Base-by-base conservation (phyloP, 2,113 vertebrate species). In the Nymphicus hollandicus region DNA sequence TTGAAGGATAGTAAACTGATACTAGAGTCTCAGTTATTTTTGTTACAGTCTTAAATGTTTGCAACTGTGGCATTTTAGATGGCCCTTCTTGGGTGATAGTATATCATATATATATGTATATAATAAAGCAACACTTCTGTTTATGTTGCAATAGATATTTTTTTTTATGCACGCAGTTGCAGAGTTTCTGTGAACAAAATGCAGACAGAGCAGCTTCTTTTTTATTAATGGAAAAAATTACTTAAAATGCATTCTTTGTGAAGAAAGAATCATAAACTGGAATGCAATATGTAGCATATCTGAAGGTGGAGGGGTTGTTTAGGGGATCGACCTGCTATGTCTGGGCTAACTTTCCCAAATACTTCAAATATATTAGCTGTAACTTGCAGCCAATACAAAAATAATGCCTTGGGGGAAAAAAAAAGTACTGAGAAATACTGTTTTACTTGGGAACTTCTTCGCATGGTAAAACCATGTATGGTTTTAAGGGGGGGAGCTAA, bases 1-100 rank as follows among this genome's bases (percentile, higher is more conserved):
- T 97, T 95, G 97, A 97, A 96, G 94, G 96, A 97, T 97, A 98
- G 97, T 98, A 98, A 98, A 97, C 96, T 81, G 97, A 97, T 98
- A 97, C 88, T 87, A 13, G 95, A 95, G 86, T 90, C 96, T 93
- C 91, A 95, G 96, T 97, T 95, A 93, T 95, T 98, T 98, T 97
- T 98, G 97, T 97, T 97, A 94, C 91, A 96, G 92, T 96, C 96
- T 98, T 98, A 98, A 97, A 98, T 97, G 95, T 97, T 98, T 97
- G 95, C 95, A 97, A 97, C 96, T 93, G 93, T 94, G 96, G 66
- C 66, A 4, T 96, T 97, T 97, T 95, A 96, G 91, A 85, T 95
- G 88, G 88, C 81, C 74, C 70, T 96, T 96, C 96, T 91, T 82
- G 60, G 95, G 56, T 91, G 96, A 96, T 95, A 88, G 81, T 92